These are phyloP conservation scores for Leptinotarsa defecta DNA, from an alignment of 1,140 invertebrate species.

Conservation along the genomic window DNA sequence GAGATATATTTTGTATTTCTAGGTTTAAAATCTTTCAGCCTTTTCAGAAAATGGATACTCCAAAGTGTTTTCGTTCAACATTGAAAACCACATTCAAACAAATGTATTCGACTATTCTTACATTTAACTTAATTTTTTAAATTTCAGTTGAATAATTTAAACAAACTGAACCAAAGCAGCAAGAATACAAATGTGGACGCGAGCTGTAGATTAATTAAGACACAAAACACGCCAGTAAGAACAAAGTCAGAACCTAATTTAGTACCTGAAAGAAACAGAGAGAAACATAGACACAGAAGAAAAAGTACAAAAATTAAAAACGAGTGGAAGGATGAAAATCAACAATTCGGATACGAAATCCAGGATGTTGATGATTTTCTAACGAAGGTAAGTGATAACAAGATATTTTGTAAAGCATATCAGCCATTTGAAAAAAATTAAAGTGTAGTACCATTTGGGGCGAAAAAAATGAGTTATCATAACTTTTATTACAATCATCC, in stretches of 20 bases:
- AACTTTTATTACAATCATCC: no score
- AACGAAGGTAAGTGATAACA: slow-evolving; percentile 63
- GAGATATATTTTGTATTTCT: no score
- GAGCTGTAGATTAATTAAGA: slow-evolving; percentile 43
- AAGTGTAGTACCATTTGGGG: neutral
- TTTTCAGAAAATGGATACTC: no score
- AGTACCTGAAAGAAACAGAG: slow-evolving; percentile 34
- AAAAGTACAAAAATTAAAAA: slow-evolving; percentile 45
- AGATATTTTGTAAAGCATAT: no score
- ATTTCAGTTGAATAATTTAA: slow-evolving; percentile 27
- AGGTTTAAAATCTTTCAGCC: no score
- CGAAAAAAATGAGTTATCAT: no score
- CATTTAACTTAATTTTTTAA: neutral
- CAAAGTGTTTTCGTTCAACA: no score
- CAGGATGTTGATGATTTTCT: slow-evolving; percentile 74
- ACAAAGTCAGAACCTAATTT: slow-evolving; percentile 52
- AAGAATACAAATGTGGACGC: slow-evolving; percentile 37
- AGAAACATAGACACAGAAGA: slow-evolving; percentile 37
- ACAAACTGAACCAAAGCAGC: slow-evolving; percentile 33
- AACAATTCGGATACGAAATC: slow-evolving; percentile 74
- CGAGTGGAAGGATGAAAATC: slow-evolving; percentile 54
- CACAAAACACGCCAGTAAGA: slow-evolving; percentile 40
- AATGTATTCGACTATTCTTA: no score
- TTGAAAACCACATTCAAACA: no score
- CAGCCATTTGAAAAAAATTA: neutral